Base-by-base conservation (phyloP, 2,113 vertebrate species). In the Clupea harengus region DNA sequence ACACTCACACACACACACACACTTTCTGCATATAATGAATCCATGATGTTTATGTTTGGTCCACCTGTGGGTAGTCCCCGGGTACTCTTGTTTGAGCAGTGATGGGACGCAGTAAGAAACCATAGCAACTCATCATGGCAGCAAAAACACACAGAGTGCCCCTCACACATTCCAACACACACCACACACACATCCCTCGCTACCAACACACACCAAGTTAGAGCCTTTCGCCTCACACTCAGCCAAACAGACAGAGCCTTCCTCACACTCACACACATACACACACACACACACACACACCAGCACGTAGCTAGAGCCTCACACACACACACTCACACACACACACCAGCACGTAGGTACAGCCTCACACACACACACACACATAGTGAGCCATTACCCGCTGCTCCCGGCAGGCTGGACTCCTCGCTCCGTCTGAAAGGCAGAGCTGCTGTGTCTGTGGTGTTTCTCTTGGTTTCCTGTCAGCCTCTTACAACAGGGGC, bases 371-470 rank as follows among this genome's bases (percentile, higher is more conserved):
- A 25, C 60, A 67, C 60, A 67, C n/a, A 22, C 20, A 25, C 60
- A 7, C 54, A 39, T 39, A 39, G 5, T n/a, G 5, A 60, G 22
- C 17, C 54, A 5, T 7, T 60, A 60, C 46, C 22, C 44, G 18
- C 25, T 45, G 75, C 32, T 85, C 83, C 75, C 82, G 90, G 93
- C 92, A 93, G 92, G 89, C 93, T 95, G 94, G 94, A 94, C 86
- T 90, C 82, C 87, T 84, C 85, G 81, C 88, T 87, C 81, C 88
- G 84, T 86, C 28, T 54, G 87, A 90, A 88, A 20, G 87, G 88
- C 81, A 52, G 17, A 54, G 28, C 93, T 87, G 87, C 83, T 85
- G 84, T 90, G 80, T 84, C 84, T 92, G 89, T 82, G 1, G 90
- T 89, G 85, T 92, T 46, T 89, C 64, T 88, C 89, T 87, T 92